Evolutionary conservation across 2,888 invertebrate species (phyloP), one percentile per base, ranked within the genome.

Genomic region (Dolichomitus sp.): DNA sequence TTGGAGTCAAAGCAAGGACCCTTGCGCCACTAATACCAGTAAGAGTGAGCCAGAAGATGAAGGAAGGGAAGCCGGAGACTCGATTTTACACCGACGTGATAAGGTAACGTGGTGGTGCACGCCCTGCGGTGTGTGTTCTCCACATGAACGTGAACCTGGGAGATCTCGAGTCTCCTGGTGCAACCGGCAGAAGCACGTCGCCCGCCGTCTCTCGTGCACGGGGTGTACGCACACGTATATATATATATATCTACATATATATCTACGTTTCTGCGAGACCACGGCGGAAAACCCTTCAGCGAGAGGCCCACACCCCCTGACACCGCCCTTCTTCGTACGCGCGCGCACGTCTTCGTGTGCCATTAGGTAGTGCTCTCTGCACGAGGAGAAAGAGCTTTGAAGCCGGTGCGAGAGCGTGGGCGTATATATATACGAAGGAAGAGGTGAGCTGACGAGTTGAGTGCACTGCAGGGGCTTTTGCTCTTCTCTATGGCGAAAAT

Each of bases 1-100:
- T 88, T 88, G 86, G 89, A 91, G 91, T 92, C 92, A 93, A 93
- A 93, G 92, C 91, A 91, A 93, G 92, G 91, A 90, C 91, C 91
- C 92, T 93, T 90, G 86, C 90, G 85, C 86, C 89, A 83, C 88
- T 87, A 89, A 87, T 88, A 89, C 89, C 86, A 82, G 85, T 45
- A 33, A 70, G 66, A 50, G 57, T 65, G 37, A 54, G 57, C 14
- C 33, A 70, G 81, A 19, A 57, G 45, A 65, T 72, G 77, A 50
- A 48, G 65, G 17, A 50, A 74, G 23, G 40, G 59, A 69, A 12
- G 42, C 17, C 42, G 17, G 57, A 57, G 65, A 61, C 23, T 57
- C 61, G 65, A 83, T 79, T 72, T 82, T 75, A 37, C 66, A 69
- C 61, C 37, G 63, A 63, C 59, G 50, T 17, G 33, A 70, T 50